Evolutionary conservation across 2,888 invertebrate species (phyloP).

Genomic region (Mechanitis mazaeus): DNA sequence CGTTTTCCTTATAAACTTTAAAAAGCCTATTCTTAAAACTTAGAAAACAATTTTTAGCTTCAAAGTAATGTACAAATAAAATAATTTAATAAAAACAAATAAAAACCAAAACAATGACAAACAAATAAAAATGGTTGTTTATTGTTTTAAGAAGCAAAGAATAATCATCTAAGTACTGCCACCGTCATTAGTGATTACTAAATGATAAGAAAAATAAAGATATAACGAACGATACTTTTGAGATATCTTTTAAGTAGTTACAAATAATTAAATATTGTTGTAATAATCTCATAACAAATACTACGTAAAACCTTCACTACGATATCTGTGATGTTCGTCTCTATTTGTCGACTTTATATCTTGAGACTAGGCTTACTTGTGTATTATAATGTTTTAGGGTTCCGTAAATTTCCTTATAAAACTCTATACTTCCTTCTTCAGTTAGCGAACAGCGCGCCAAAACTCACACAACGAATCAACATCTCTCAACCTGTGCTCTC

Average conservation of each 20-base stretch:
- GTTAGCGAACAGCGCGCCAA: constrained; percentile 80
- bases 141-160: no score
- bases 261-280: constrained; percentile 2
- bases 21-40: no score
- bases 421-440: constrained; percentile 36
- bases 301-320: constrained; percentile 15
- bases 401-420: background rate
- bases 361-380: constrained; percentile 32
- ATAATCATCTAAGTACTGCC: no score
- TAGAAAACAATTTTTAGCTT: no score
- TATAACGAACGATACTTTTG: background rate
- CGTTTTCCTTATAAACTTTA: no score
- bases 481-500: constrained; percentile 78
- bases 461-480: constrained; percentile 77
- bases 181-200: constrained; percentile 4
- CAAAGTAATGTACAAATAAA: no score
- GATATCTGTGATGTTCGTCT: constrained; percentile 6
- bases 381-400: background rate
- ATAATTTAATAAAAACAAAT: no score
- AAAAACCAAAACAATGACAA: no score
- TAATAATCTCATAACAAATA: constrained; percentile 9
- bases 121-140: no score
- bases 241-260: background rate
- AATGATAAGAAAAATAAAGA: background rate
- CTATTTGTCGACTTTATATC: constrained; percentile 28